Evolutionary conservation across 2,797 vertebrate species (phyloP), one percentile per base, ranked within the genome.

Genomic region (Chromis chromis): DNA sequence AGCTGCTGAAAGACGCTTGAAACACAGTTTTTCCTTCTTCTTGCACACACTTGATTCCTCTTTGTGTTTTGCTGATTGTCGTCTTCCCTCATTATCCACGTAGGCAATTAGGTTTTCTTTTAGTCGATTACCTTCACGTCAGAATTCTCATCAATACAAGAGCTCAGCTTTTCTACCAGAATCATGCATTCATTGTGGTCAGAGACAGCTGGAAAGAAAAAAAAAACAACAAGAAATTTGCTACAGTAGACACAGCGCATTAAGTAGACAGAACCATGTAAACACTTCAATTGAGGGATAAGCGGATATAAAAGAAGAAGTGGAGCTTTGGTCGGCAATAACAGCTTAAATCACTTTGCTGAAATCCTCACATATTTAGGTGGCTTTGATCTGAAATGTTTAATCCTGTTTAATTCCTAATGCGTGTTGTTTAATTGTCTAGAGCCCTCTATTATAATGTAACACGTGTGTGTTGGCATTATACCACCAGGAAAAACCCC

Each of bases 321-420:
- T 2, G 2, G 19, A 27, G 49, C 57, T 39, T 55, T 67, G 48
- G 25, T 50, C 28, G 42, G 31, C 17, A 42, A 14, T n/a, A 39
- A 44, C 50, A 4, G 8, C 52, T 60, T 16, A 39, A 49, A 66
- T 52, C 57, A 60, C 65, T 65, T 40, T 55, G 3, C 11, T 59
- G 42, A 28, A 54, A 73, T 62, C 57, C 25, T 70, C 63, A 53
- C 19, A 25, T 9, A 21, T 48, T 21, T n/a, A 10, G n/a, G 19
- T 9, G 6, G n/a, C 46, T 77, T 63, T 71, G 39, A 62, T 70
- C 57, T 33, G 28, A 46, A 62, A 33, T 1, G 28, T 66, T 77
- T 46, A 50, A 67, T 78, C 59, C 49, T 55, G 1, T 49, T 53
- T 56, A 54, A 48, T 24, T 60, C 11, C 25, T 70, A 17, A 31